These are phyloP conservation scores for Noctua fimbriata DNA, from an alignment of 2,888 invertebrate species.

Conservation along the genomic window DNA sequence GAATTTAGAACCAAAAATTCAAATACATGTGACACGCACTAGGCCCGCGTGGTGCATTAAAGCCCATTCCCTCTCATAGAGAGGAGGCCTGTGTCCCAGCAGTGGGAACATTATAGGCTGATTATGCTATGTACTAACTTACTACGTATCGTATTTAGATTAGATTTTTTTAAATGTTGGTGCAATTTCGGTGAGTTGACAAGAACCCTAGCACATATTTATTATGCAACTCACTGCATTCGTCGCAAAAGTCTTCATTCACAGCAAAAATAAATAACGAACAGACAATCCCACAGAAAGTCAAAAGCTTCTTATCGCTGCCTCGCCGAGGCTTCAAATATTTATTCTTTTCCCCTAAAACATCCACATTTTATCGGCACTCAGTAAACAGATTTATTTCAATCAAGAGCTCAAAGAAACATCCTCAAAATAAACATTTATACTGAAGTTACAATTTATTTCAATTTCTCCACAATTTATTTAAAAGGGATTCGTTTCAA, in stretches of 20 bases:
- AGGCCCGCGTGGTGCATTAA: no score
- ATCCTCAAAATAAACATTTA: constrained; percentile 26
- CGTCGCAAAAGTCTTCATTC: not conserved
- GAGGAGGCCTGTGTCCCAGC: no score
- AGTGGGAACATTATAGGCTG: no score
- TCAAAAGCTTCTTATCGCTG: constrained; percentile 24
- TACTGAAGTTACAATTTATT: constrained; percentile 22
- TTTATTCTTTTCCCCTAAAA: constrained; percentile 23
- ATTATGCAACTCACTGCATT: not conserved
- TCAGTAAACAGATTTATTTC: constrained; percentile 50
- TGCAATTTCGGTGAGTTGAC: not conserved
- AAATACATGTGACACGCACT: no score
- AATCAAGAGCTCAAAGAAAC: constrained; percentile 29
- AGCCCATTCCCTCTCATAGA: no score
- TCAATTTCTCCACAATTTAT: constrained; percentile 18
- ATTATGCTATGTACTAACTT: no score
- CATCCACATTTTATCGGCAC: constrained; percentile 27
- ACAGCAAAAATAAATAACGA: constrained; percentile 15
- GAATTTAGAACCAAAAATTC: no score
- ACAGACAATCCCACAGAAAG: constrained; percentile 10
- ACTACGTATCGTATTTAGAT: no score
- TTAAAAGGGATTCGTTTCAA: constrained; percentile 11
- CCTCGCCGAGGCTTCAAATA: constrained; percentile 16
- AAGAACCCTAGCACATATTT: not conserved
- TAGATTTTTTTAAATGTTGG: not conserved